Evolutionary conservation across 2,113 vertebrate genomes (phyloP).

Genomic region (Tetraodon nigroviridis): DNA sequence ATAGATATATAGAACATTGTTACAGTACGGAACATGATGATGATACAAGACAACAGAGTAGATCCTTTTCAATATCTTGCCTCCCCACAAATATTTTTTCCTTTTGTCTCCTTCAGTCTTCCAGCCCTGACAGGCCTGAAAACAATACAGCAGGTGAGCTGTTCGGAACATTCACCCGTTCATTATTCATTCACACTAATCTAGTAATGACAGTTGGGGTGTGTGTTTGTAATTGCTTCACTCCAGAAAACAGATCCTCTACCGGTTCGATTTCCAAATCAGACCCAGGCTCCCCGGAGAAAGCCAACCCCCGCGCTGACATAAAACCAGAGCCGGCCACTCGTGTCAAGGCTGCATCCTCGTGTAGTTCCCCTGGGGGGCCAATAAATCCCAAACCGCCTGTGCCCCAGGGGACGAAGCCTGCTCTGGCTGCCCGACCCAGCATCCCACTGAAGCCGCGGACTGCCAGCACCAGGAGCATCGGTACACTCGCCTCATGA

Average conservation of each 20-base stretch:
- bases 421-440: slow-evolving; percentile 79
- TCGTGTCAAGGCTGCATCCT: slow-evolving; percentile 75
- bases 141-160: slow-evolving; percentile 78
- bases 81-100: neutral
- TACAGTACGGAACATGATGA: too few species aligned
- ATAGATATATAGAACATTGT: too few species aligned
- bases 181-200: too few species aligned
- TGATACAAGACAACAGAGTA: too few species aligned
- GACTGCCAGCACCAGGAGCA: slow-evolving; percentile 71
- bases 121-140: slow-evolving; percentile 79
- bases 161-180: neutral
- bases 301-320: slow-evolving; percentile 72
- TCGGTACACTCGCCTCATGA: slow-evolving; percentile 68
- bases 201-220: too few species aligned
- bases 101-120: slow-evolving; percentile 41
- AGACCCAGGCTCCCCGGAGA: slow-evolving; percentile 73
- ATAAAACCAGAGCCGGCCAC: slow-evolving; percentile 74
- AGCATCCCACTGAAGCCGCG: slow-evolving; percentile 86
- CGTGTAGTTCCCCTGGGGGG: slow-evolving; percentile 55
- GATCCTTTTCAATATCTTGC: too few species aligned
- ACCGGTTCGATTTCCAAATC: slow-evolving; percentile 38
- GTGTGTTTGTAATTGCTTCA: neutral
- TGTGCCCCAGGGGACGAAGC: slow-evolving; percentile 79
- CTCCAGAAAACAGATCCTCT: slow-evolving; percentile 73
- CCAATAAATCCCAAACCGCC: slow-evolving; percentile 81